A percentile compares a stretch with the other conserved stretches of the same genome.
phyloP scores from a whole-genome alignment of 2,113 vertebrate species.

The Pterocles burchelli region DNA sequence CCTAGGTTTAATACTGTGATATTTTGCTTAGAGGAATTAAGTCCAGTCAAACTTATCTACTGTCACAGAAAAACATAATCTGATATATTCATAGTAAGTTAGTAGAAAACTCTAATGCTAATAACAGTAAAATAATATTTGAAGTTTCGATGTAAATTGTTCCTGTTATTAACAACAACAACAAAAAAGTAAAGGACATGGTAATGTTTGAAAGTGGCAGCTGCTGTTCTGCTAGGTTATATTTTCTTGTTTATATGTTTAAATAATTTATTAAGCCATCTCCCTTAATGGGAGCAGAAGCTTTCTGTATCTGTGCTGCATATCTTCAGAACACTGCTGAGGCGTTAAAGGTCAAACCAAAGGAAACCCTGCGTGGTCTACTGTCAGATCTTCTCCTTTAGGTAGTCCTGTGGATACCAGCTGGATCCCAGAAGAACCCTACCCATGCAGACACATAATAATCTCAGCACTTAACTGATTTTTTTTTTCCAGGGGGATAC shows the following conservation, averaged over 20 bases:
- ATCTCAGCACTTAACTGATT: not conserved
- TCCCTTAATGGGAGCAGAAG: not conserved
- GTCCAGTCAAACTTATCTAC: not conserved
- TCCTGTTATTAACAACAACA: not conserved
- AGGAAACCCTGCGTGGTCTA: not conserved
- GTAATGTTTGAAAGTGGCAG: not conserved
- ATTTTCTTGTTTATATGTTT: not conserved
- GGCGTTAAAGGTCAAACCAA: not conserved
- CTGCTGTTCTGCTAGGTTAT: not conserved
- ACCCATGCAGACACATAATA: not conserved
- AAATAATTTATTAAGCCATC: slow-evolving; percentile 6
- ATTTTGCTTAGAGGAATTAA: not conserved
- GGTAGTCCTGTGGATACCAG: not conserved
- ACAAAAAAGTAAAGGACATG: not conserved
- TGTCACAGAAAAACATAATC: not conserved
- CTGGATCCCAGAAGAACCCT: not conserved
- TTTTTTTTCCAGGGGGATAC: not conserved
- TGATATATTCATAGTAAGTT: not conserved
- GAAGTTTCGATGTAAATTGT: not conserved
- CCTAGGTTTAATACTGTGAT: not conserved
- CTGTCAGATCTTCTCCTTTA: not conserved
- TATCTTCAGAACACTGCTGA: not conserved
- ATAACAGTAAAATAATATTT: not conserved
- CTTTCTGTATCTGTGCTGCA: not conserved
- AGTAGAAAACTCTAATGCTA: not conserved